Base-by-base conservation (phyloP, 1,140 invertebrate genomes). In the Nixonia krombeini region DNA sequence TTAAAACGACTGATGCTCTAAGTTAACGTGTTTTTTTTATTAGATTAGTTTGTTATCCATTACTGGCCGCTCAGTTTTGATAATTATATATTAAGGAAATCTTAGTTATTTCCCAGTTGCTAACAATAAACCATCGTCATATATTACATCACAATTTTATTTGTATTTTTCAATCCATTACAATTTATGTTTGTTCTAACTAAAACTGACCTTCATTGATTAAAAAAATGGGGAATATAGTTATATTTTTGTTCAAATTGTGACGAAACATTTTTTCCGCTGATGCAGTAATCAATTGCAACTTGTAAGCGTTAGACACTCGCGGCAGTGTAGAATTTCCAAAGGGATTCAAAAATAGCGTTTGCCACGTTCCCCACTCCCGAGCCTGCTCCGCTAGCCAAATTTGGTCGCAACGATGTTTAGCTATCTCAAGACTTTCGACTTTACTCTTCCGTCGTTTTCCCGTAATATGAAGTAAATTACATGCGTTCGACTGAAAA, bases 371-470 rank as follows among this genome's bases (percentile, higher is more conserved):
- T 44, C 74, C 75, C 76, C 78, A 73, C 76, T 57, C 68, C 72
- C 56, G 70, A 61, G 46, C 52, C 65, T 62, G 51, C 66, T 59
- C 61, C 62, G 59, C 80, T 70, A 82, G 79, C 83, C 83, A 83
- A 84, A 85, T 85, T 83, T 85, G 82, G 83, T 79, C 74, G 72
- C 79, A 76, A 76, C 73, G 57, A 47, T 51, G 71, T 21, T 45
- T 15, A 57, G 58, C 42, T 49, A 58, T 68, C 57, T 56, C 18
- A n/a, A 16, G 17, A 13, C 25, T 40, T 51, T 52, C 31, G 16
- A 52, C 2, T 21, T 21, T 10, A 6, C 8, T 1, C 16, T 46
- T 49, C 33, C 31, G 4, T 38, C 46, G 29, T 29, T 23, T 31
- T 0, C 23, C 15, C 7, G 16, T 41, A 21, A 21, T 21, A 21